Conservation (phyloP, 2,888 invertebrate species). For the Pollenia angustigena region DNA sequence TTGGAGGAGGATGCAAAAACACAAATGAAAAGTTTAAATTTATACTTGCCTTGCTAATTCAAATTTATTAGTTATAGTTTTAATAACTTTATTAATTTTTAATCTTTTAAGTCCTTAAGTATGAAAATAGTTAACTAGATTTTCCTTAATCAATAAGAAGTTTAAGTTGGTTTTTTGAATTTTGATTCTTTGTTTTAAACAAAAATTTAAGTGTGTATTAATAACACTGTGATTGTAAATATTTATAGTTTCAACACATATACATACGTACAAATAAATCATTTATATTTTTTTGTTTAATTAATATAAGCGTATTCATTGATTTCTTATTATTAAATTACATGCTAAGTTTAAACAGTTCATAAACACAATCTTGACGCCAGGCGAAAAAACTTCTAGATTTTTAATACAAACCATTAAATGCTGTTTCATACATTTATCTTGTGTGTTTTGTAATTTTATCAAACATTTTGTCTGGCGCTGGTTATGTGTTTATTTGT, state of each 20-base stretch:
- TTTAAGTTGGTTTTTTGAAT: neutral
- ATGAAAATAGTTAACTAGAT: constrained; percentile 18
- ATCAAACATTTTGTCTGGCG: neutral
- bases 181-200: constrained; percentile 29
- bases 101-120: constrained; percentile 11
- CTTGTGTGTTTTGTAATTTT: neutral
- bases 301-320: constrained; percentile 72
- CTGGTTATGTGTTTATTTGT: neutral
- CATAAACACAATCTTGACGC: constrained; percentile 25
- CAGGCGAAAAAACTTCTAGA: neutral
- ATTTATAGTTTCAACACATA: constrained; percentile 49
- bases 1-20: neutral
- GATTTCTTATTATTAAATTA: constrained; percentile 64
- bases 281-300: constrained; percentile 37
- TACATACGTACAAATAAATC: constrained; percentile 18
- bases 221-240: constrained; percentile 27
- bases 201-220: neutral
- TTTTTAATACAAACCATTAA: no score
- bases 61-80: neutral
- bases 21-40: neutral
- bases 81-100: neutral
- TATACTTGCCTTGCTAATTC: neutral
- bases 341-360: constrained; percentile 18
- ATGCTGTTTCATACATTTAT: neutral
- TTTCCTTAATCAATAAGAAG: neutral